Evolutionary conservation across 2,113 vertebrate genomes (phyloP).

Genomic region (Hippotragus niger): DNA sequence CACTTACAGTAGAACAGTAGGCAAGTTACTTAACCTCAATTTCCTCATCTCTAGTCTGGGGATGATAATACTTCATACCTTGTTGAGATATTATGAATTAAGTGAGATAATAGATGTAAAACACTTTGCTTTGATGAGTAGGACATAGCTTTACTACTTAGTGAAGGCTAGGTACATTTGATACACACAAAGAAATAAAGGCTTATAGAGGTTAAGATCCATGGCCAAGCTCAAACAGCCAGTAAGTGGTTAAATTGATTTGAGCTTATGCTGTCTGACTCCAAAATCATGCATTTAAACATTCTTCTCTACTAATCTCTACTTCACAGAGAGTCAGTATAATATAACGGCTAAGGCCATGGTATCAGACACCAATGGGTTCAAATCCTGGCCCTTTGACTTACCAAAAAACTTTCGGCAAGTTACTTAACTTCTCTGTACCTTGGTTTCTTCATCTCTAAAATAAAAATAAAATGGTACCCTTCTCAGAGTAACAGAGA

Average conservation of each 20-base stretch:
- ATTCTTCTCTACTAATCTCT: not conserved
- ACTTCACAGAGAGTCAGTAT: not conserved
- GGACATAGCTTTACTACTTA: not conserved
- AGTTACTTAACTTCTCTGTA: slow-evolving; percentile 2
- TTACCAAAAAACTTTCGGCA: not conserved
- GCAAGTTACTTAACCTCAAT: not conserved
- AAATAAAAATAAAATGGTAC: slow-evolving; percentile 8
- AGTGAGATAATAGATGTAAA: slow-evolving; percentile 1
- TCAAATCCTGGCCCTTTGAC: not conserved
- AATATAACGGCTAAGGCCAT: not conserved
- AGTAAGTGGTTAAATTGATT: not conserved
- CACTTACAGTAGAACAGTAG: not conserved
- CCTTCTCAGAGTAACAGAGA: not conserved
- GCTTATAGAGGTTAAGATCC: not conserved
- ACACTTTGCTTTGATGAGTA: not conserved
- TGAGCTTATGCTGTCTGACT: not conserved
- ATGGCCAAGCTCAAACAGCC: not conserved
- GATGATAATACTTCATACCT: not conserved
- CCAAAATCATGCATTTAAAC: not conserved
- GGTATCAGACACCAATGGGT: not conserved
- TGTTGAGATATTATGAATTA: slow-evolving; percentile 3
- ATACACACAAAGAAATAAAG: not conserved
- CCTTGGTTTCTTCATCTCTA: slow-evolving; percentile 1
- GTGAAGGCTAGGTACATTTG: not conserved
- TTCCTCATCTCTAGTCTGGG: not conserved